Conservation (phyloP, 2,888 invertebrate species). For the Pseudococcus viburni region DNA sequence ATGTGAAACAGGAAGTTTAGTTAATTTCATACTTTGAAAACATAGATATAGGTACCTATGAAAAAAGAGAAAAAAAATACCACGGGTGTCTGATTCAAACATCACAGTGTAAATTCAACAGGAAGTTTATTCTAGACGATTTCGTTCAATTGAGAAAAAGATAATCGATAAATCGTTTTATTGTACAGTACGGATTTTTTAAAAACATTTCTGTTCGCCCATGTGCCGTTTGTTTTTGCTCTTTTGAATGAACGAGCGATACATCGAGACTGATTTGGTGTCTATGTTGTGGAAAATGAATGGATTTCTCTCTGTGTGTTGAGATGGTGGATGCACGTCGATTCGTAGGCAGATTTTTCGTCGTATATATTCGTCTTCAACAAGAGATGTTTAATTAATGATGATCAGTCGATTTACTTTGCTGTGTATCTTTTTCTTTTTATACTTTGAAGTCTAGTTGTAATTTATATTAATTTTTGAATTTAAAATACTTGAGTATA, state of each 20-base stretch:
- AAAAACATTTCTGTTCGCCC: not conserved
- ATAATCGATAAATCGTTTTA: constrained; percentile 32
- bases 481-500: no score
- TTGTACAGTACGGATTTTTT: not conserved
- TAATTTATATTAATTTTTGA: no score
- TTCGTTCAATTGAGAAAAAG: constrained; percentile 29
- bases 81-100: not conserved
- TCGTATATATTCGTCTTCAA: not conserved
- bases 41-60: not conserved
- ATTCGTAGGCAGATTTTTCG: no score
- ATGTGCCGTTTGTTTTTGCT: constrained; percentile 7
- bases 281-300: not conserved
- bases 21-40: constrained; percentile 39
- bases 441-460: no score
- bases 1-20: constrained; percentile 59
- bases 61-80: not conserved
- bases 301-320: not conserved
- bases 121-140: constrained; percentile 48
- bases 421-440: no score
- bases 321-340: no score
- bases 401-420: no score
- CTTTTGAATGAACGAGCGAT: not conserved
- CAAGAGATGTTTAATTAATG: not conserved
- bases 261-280: not conserved
- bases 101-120: constrained; percentile 10